Base-by-base conservation (phyloP, 2,797 vertebrate species). In the Babyrousa celebensis region DNA sequence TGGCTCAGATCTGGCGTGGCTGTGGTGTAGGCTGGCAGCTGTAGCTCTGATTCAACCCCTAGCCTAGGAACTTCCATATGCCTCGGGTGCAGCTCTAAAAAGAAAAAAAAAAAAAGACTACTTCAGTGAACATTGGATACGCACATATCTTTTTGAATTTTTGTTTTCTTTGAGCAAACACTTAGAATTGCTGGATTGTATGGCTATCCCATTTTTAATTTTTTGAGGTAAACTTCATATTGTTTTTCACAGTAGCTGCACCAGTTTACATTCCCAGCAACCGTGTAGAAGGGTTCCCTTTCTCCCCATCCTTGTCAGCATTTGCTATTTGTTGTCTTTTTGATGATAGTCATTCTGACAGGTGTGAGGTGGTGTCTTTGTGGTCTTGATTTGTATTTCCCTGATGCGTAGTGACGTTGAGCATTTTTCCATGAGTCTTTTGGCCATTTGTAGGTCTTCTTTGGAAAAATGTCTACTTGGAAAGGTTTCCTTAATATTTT, bases 401-500 rank as follows among this genome's bases (percentile, higher is more conserved):
- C 75, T 23, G 18, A 15, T 32, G 54, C 58, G 15, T 14, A 15
- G n/a, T 16, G n/a, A 36, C 23, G n/a, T 10, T 9, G 54, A 36
- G 54, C 54, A 36, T n/a, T 6, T 36, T 79, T 78, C 20, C 54
- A 23, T 25, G n/a, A 10, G 12, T 58, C 77, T 79, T 0, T 23
- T 10, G 77, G 20, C 54, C 54, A 25, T 36, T 54, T 58, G n/a
- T 23, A 60, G n/a, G 8, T 58, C n/a, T 78, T n/a, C n/a, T 79
- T 36, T 60, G 77, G 77, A 36, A 79, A 36, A 79, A 79, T 36
- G n/a, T 58, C 54, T 58, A 16, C 20, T 10, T 79, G 54, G 77
- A 36, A 96, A 93, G 58, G n/a, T 16, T 74, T 70, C 68, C 77
- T 85, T 68, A 96, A 90, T 96, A 89, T 8, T 79, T 96, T 96